Evolutionary conservation across 2,113 vertebrate genomes (phyloP), one percentile per base, ranked within the genome.

Genomic region (Hemiscyllium ocellatum): DNA sequence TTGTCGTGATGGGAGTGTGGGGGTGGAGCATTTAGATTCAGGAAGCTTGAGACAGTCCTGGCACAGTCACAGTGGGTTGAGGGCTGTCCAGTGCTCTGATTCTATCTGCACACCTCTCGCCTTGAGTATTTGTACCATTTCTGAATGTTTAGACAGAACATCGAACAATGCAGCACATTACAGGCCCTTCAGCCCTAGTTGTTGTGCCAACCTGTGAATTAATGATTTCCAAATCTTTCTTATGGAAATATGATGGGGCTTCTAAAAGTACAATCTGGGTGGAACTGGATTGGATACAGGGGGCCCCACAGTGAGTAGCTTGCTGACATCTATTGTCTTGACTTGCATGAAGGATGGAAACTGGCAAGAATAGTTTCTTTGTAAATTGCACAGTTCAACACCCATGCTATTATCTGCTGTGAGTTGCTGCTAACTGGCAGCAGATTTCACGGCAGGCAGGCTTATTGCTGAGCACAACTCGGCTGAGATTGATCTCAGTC

Each of bases 341-440:
- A 93, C 89, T 37, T 6, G 4, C n/a, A 20, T 37, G 61, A 47
- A 66, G n/a, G 66, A 93, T 66, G n/a, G 33, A 15, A 93, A 66
- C 6, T 66, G 89, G 19, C n/a, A 37, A 29, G n/a, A 65, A 93
- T 66, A 37, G 33, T 22, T 65, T 65, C 66, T 91, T 37, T 66
- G 66, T 66, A 93, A 93, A 93, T 93, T 93, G 61, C 61, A 17
- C 89, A 93, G 22, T 17, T 37, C 66, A 66, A 66, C 56, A 90
- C 26, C 65, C 87, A 65, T 91, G 87, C 87, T n/a, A 91, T 66
- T 93, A 66, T 68, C 61, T 93, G 56, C 89, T 93, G 89, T 93
- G 65, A 93, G 33, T 42, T 93, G 33, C 61, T 91, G 52, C 52
- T 37, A 66, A 93, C 4, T 93, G 61, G 61, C 7, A 93, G n/a